Conservation (phyloP, 2,888 invertebrate species). For the Acleris sparsana region DNA sequence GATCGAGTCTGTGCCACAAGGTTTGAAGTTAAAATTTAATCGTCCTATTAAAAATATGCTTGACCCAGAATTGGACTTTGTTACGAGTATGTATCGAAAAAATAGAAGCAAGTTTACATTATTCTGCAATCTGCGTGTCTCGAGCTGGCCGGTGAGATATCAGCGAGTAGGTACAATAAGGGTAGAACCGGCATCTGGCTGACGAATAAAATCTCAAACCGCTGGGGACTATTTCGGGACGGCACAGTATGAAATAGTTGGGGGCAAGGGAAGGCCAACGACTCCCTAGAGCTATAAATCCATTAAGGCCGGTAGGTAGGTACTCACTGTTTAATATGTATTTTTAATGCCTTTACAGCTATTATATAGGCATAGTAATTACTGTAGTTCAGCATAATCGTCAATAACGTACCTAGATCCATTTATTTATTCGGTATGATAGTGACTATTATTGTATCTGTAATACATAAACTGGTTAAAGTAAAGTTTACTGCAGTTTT, state of each 20-base stretch:
- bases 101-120: background rate
- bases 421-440: no score
- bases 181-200: background rate
- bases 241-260: slow-evolving; percentile 13
- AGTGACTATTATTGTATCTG: no score
- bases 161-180: background rate
- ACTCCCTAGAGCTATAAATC: slow-evolving; percentile 15
- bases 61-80: no score
- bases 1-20: no score
- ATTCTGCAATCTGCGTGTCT: background rate
- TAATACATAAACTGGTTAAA: no score
- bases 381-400: no score
- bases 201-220: slow-evolving; percentile 4
- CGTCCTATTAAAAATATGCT: no score
- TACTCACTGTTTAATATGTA: slow-evolving; percentile 2
- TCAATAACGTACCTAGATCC: no score
- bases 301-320: slow-evolving; percentile 3
- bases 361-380: no score
- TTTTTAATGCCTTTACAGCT: background rate
- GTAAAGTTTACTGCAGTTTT: no score
- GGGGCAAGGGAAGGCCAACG: slow-evolving; percentile 6
- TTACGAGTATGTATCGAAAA: no score
- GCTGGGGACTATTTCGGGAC: slow-evolving; percentile 6
- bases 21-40: no score
- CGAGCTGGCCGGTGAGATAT: background rate